Base-by-base conservation (phyloP, 2,888 invertebrate species). In the Agonopterix subpropinquella region DNA sequence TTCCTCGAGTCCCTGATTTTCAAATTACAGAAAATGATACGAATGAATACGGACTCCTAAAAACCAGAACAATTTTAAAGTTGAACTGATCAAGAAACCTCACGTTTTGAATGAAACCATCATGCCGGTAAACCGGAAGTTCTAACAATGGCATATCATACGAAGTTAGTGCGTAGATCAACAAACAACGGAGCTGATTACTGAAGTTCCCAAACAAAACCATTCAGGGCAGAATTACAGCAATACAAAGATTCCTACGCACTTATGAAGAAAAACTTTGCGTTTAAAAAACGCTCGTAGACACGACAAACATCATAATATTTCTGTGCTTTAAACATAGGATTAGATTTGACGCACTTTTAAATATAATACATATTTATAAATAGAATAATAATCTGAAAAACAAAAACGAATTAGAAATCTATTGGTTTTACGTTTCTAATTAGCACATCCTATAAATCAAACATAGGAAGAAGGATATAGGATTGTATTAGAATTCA, bases 121-220 rank as follows among this genome's bases (percentile, higher is more conserved):
- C 63, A 65, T 57, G 47, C 39, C 47, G 35, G 56, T 57, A 64
- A 61, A 77, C 81, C 84, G 85, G 86, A 86, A 86, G 73, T 63
- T 36, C 45, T 55, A 67, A 85, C 85, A 86, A 86, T 81, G 76
- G 66, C 54, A 58, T 70, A 76, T 78, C 73, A 69, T 57, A 65
- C 57, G 64, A 77, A 75, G 80, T 80, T 75, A 77, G 76, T 79
- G 68, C 70, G 62, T 51, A 53, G 66, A 77, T 71, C 66, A 62
- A 61, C 61, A 64, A 57, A 60, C 61, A 55, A 58, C 51, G 48
- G 53, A 2, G 54, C 53, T 61, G 60, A 67, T 67, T 64, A 61
- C 55, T 46, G 48, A 52, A 47, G 48, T 52, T 49, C 43, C 53
- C 51, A 49, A 48, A 54, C 53, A 47, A 47, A 49, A 45, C 52